Evolutionary conservation across 2,888 invertebrate genomes (phyloP).

Genomic region (Aporophyla nigra): DNA sequence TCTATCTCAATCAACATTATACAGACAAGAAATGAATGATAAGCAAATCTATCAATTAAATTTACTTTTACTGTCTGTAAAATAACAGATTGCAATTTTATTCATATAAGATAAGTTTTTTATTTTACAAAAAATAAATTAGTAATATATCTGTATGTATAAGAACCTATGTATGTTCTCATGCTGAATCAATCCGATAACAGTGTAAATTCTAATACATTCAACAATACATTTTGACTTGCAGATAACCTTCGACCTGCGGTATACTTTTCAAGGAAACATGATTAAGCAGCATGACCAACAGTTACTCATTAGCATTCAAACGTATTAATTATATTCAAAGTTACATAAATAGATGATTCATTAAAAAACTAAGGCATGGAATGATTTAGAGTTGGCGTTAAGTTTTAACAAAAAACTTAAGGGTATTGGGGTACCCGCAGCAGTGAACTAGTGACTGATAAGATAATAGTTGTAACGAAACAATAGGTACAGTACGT

Average conservation of each 20-base stretch:
- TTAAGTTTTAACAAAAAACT: background rate
- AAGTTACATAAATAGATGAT: background rate
- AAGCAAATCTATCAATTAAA: too few relatives aligned
- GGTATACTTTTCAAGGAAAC: conserved; percentile 25
- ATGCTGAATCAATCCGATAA: background rate
- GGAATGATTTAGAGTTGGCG: background rate
- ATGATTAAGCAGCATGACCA: conserved; percentile 13
- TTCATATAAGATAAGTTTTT: background rate
- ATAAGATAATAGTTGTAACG: conserved; percentile 27
- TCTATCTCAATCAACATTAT: too few relatives aligned
- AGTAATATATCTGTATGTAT: background rate
- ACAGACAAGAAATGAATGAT: too few relatives aligned
- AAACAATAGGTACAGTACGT: conserved; percentile 34
- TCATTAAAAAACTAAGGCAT: background rate
- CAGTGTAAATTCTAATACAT: background rate
- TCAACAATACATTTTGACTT: background rate
- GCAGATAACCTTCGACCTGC: conserved; percentile 27
- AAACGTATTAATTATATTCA: background rate
- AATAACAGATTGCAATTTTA: background rate
- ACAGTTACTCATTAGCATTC: conserved; percentile 2
- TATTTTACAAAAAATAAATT: background rate
- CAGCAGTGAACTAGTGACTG: conserved; percentile 15
- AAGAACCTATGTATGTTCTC: background rate
- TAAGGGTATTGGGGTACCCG: background rate
- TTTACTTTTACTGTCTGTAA: background rate